These are phyloP conservation scores for Drosophila anomalata DNA, from an alignment of 2,888 invertebrate genomes.

Conservation along the genomic window DNA sequence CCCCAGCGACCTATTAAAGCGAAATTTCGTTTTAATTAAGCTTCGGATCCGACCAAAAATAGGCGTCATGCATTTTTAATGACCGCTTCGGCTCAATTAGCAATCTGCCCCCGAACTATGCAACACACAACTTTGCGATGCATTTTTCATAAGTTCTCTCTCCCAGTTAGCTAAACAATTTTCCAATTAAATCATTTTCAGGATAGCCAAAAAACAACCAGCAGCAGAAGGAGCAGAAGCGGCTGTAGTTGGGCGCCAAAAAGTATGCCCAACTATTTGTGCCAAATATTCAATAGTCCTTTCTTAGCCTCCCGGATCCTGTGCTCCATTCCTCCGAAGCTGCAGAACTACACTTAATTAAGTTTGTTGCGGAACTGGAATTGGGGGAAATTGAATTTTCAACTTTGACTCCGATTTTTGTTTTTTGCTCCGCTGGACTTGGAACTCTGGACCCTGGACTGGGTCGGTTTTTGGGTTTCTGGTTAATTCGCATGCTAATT, in stretches of 20 bases:
- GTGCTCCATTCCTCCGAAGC: neutral
- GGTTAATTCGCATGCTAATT: slow-evolving; percentile 69
- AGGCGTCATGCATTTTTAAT: slow-evolving; percentile 69
- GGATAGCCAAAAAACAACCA: neutral
- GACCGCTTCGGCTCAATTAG: slow-evolving; percentile 49
- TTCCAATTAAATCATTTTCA: slow-evolving; percentile 59
- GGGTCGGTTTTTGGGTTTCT: slow-evolving; percentile 20
- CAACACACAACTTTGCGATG: slow-evolving; percentile 52
- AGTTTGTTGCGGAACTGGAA: slow-evolving; percentile 58
- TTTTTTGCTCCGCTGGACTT: slow-evolving; percentile 11
- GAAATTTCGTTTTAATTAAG: slow-evolving; percentile 65
- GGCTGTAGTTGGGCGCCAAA: slow-evolving; percentile 22
- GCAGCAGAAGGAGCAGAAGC: too few species aligned
- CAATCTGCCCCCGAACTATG: slow-evolving; percentile 45
- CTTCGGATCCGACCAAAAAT: slow-evolving; percentile 46
- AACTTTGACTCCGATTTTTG: slow-evolving; percentile 31
- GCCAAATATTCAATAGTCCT: slow-evolving; percentile 39
- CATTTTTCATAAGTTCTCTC: slow-evolving; percentile 58
- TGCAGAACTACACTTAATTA: slow-evolving; percentile 58
- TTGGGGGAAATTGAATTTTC: slow-evolving; percentile 41
- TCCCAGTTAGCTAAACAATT: slow-evolving; percentile 42
- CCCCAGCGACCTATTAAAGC: slow-evolving; percentile 66
- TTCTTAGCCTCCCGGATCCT: neutral
- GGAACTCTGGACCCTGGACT: too few species aligned
- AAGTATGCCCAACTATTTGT: slow-evolving; percentile 66